Conservation (phyloP, 1,140 invertebrate species). For the Leptinotarsa texana region DNA sequence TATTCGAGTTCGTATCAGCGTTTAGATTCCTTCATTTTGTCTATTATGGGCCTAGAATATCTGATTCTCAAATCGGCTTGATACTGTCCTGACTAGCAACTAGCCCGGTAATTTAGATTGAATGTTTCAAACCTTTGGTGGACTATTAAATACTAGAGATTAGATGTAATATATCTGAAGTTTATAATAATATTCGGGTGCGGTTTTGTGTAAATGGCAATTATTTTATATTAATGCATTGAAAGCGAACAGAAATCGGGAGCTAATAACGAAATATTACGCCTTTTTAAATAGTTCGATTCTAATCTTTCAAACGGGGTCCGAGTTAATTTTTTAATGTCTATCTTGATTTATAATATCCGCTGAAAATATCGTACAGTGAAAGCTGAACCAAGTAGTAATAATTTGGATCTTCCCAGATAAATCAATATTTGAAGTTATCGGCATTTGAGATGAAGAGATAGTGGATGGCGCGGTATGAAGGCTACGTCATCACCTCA, state of each 20-base stretch:
- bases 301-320: conserved; percentile 11
- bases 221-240: conserved; percentile 19
- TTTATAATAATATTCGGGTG: conserved; percentile 20
- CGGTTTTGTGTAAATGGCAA: conserved; percentile 13
- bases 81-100: background rate
- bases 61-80: too few relatives aligned
- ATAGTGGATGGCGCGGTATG: too few relatives aligned
- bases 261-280: conserved; percentile 20
- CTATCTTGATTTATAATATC: conserved; percentile 11
- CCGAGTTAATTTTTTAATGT: conserved; percentile 11
- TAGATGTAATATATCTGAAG: conserved; percentile 18
- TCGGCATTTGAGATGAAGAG: background rate
- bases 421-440: background rate
- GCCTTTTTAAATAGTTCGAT: conserved; percentile 17
- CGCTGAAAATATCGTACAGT: conserved; percentile 10
- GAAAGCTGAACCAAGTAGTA: background rate
- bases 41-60: too few relatives aligned
- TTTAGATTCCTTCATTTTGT: too few relatives aligned
- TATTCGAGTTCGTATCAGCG: too few relatives aligned
- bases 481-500: too few relatives aligned
- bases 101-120: conserved; percentile 15
- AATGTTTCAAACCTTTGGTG: conserved; percentile 11
- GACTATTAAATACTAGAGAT: conserved; percentile 14
- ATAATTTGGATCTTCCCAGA: background rate
- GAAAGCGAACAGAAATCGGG: conserved; percentile 1